Evolutionary conservation across 2,113 vertebrate genomes (phyloP), one percentile per base, ranked within the genome.

Genomic region (Ictidomys tridecemlineatus): DNA sequence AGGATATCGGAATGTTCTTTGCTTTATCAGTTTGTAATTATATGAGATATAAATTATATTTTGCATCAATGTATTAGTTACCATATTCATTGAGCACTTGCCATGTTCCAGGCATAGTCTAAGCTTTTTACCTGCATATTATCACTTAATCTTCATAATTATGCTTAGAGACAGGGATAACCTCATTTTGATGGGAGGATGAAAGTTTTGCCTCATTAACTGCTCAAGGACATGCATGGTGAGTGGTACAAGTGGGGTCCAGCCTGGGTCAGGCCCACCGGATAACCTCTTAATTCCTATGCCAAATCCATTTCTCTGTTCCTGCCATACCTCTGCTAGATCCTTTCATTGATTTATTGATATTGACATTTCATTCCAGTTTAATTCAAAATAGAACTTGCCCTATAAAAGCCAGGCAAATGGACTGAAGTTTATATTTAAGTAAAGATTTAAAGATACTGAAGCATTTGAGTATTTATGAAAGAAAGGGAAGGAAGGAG

Each of bases 301-400:
- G 39, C n/a, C 67, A 51, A 97, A 88, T 95, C 4, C 22, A 61
- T 91, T 92, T 91, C 91, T 91, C 45, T 69, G 72, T 14, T 56
- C 20, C 28, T 53, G 56, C 70, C 63, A 24, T 69, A 93, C 82
- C 84, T 76, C 22, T 48, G 4, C 69, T 88, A 78, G 80, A 63
- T 85, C 39, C 61, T 93, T 93, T n/a, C 80, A n/a, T 56, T 96
- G 79, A 85, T 92, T 92, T 96, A 96, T 92, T 82, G 65, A 94
- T 95, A 73, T 53, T 63, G 82, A 79, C 85, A 70, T 95, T 96
- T 93, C 37, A 87, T 94, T 93, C 91, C 34, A 28, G 4, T 95
- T 90, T 88, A 83, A 67, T 93, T 91, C 90, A 53, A 83, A 95
- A 83, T 86, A 48, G 8, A 89, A 89, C 14, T 70, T 30, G 70